Base-by-base conservation (phyloP, 2,797 vertebrate genomes). In the Myripristis murdjan region DNA sequence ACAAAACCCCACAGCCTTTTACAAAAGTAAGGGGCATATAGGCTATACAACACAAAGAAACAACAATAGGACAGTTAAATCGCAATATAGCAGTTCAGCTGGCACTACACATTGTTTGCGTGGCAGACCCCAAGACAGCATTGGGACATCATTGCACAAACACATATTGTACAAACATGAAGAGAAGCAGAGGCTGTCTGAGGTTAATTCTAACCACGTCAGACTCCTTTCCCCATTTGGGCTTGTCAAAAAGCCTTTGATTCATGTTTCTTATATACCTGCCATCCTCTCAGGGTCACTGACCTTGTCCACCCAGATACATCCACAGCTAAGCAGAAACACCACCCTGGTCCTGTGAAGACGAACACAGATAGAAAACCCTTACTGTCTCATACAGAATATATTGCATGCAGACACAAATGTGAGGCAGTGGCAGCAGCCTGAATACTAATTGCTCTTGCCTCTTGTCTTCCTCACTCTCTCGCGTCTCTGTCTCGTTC, bases 291-390 rank as follows among this genome's bases (percentile, higher is more conserved):
- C 70, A n/a, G 64, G 87, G 81, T 85, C 57, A 6, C 64, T 55
- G 73, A 84, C 79, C 85, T 54, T 83, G 89, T 89, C 82, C 81
- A 53, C 44, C 55, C 68, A 73, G 54, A 88, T 81, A 55, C 49
- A 62, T 84, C 64, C 72, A 58, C 14, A 10, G 57, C 54, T 64
- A 55, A 72, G 75, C 69, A 74, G 71, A 75, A 80, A 77, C 14
- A 65, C 70, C 62, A 56, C 70, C 72, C 49, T 53, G 70, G 78
- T 81, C 52, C 81, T 52, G 28, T 46, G n/a, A 73, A 81, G 72
- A 66, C 76, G 75, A 80, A 72, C 51, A 48, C 58, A 2, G 46
- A 51, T 47, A 15, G 23, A 15, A 68, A 59, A 64, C 35, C 49
- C 60, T 48, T 4, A 35, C 20, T 9, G 20, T 70, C 57, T 53